Base-by-base conservation (phyloP, 2,888 invertebrate genomes). In the Nomada hirtipes region DNA sequence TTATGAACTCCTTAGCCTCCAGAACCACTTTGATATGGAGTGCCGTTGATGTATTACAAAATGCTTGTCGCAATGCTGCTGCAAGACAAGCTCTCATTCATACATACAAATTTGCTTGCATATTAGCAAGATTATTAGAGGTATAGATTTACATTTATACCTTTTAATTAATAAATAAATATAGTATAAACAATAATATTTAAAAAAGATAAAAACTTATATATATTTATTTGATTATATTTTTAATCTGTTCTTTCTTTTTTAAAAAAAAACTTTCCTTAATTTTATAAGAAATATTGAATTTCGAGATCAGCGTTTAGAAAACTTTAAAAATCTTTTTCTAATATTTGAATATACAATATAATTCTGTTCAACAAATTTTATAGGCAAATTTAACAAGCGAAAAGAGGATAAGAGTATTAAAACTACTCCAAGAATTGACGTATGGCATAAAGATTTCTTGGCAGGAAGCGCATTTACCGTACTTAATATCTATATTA, bases 381-480 rank as follows among this genome's bases (percentile, higher is more conserved):
- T 36, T 7, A 15, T 47, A 92, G 90, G 90, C 91, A 15, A 92
- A 96, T 76, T 94, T 96, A 84, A 95, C 95, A 47, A 94, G 94
- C 87, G 96, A 96, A 64, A 97, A 96, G 90, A 96, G 95, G 94
- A 94, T 96, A 50, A 94, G 95, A 89, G 93, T 96, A 2, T 93
- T 97, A 1, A 94, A 95, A 85, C 94, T 97, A 52, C 95, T 97
- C 94, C 96, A 97, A 95, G 97, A 97, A 90, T 94, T 97, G 78
- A 97, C 97, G 0, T 97, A 97, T 88, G 97, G 97, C 44, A 96
- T 97, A 23, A 96, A 96, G 91, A 97, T 97, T 42, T 96, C 95
- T 10, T 97, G 97, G 97, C 97, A 97, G 92, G 97, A 97, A 89
- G 96, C 97, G 0, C 96, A 97, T 92, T 94, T 97, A 59, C 94